Base-by-base conservation (phyloP, 2,888 invertebrate species). In the Punctoribates punctum region DNA sequence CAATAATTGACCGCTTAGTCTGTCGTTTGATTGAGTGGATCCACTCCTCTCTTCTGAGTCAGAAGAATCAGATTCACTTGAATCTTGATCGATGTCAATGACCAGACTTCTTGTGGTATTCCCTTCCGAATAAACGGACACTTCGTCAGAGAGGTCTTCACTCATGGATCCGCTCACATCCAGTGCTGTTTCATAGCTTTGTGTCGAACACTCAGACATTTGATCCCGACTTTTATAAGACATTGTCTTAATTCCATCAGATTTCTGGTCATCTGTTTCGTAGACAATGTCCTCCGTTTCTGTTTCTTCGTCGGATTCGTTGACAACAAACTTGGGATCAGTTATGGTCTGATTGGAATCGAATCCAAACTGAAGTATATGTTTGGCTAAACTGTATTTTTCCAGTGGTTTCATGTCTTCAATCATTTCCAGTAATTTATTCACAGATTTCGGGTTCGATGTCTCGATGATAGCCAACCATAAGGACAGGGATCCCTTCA, bases 371-470 rank as follows among this genome's bases (percentile, higher is more conserved):
- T 17, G 11, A 3, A 48, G 17, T 48, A 48, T 17, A 8, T 15
- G 65, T 65, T 65, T 29, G 34, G 65, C 65, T 8, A 65, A 65
- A 29, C 9, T 17, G 34, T 65, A 65, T 29, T 65, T 65, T 34
- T 65, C 15, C 11, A 13, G 11, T 3, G 11, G 34, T 9, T 65
- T n/a, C 34, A 29, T 65, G 29, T 27, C n/a, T 29, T 11, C 65
- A n/a, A 34, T 65, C 4, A 34, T 29, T 17, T 17, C 6, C 29
- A 34, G 3, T 17, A 65, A 34, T 15, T 4, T 6, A 17, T 29
- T 27, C 5, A 65, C 25, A 27, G 5, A 29, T 20, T 27, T 65
- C n/a, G 5, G 29, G 17, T 65, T n/a, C 34, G 6, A 17, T 17
- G 29, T 65, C 6, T 29, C 11, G 13, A 65, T 65, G 9, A 65